phyloP scores from a whole-genome alignment of 2,113 vertebrate genomes.

The Alexandromys fortis region DNA sequence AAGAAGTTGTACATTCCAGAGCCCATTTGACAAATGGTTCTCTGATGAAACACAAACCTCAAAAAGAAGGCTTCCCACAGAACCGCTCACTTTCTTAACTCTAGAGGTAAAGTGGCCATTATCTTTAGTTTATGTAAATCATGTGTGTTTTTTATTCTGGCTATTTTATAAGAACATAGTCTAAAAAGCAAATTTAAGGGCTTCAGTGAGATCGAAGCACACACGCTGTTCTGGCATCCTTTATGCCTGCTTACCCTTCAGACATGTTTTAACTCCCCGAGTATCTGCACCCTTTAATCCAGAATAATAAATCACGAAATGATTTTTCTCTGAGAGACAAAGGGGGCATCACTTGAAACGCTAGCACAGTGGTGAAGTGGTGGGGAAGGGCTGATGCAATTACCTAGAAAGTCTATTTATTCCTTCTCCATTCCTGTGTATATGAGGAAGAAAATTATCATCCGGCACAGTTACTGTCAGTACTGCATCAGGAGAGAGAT shows the following conservation, averaged over 20 bases:
- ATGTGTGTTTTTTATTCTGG: neutral
- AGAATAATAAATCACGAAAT: slow-evolving; percentile 63
- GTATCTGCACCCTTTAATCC: slow-evolving; percentile 38
- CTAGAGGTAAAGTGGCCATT: neutral
- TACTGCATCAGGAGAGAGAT: slow-evolving; percentile 48
- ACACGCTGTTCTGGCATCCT: neutral
- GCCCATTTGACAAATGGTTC: slow-evolving; percentile 13
- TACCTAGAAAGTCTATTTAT: slow-evolving; percentile 38
- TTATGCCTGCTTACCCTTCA: neutral
- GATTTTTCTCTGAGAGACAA: slow-evolving; percentile 69
- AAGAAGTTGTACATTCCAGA: neutral
- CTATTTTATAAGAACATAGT: neutral
- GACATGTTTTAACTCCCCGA: slow-evolving; percentile 23
- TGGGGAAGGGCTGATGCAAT: slow-evolving; percentile 32
- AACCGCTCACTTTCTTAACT: neutral
- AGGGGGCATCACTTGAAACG: slow-evolving; percentile 58
- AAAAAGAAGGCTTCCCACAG: neutral
- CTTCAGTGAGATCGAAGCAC: slow-evolving; percentile 15
- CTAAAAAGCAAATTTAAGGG: slow-evolving; percentile 9
- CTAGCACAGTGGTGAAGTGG: neutral
- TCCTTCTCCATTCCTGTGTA: slow-evolving; percentile 31
- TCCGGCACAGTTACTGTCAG: slow-evolving; percentile 31
- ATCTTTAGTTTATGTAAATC: neutral
- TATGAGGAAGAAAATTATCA: slow-evolving; percentile 38
- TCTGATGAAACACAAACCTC: neutral